Evolutionary conservation across 2,113 vertebrate genomes (phyloP).

Genomic region (Holacanthus passer): DNA sequence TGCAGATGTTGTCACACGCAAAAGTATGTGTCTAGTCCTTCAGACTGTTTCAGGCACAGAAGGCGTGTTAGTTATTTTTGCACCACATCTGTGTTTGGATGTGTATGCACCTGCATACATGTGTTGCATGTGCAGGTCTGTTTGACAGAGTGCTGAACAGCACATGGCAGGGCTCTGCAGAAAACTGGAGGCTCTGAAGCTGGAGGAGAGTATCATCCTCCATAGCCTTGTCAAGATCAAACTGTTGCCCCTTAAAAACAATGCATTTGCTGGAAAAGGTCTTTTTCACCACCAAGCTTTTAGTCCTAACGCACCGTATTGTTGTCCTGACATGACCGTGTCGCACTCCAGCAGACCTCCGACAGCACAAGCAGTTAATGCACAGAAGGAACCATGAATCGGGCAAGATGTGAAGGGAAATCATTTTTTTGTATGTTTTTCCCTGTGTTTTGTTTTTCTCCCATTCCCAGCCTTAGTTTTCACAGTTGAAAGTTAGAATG

Average conservation of each 20-base stretch:
- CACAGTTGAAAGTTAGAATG: not conserved
- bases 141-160: not conserved
- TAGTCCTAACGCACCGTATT: not conserved
- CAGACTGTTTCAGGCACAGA: not conserved
- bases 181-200: not conserved
- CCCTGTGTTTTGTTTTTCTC: not conserved
- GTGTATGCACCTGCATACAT: not conserved
- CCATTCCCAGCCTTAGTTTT: not conserved
- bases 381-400: not conserved
- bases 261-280: not conserved
- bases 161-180: not conserved
- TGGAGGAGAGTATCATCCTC: not conserved
- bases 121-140: not conserved
- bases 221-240: not conserved
- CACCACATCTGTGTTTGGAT: not conserved
- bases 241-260: too few species aligned
- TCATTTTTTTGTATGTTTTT: not conserved
- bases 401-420: not conserved
- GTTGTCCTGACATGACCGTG: slow-evolving; percentile 4
- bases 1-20: not conserved
- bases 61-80: not conserved
- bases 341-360: not conserved
- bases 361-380: slow-evolving; percentile 8
- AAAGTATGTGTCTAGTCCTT: not conserved
- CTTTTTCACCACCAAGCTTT: not conserved